These are phyloP conservation scores for Melanotaenia boesemani DNA, from an alignment of 2,797 vertebrate genomes.

Conservation along the genomic window DNA sequence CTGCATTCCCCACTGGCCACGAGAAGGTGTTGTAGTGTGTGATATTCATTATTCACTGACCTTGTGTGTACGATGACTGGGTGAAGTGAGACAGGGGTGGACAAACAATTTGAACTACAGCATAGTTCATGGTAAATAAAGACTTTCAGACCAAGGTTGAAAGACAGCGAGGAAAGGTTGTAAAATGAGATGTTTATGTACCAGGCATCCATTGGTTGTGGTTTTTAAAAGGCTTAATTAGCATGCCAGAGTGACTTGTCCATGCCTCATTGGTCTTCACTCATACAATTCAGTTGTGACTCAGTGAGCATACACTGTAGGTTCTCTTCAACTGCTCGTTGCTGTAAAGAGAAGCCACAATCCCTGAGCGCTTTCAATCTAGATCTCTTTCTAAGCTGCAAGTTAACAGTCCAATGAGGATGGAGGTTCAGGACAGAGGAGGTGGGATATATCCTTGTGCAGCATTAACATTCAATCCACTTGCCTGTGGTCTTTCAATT, in stretches of 20 bases:
- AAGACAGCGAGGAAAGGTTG: constrained; percentile 9
- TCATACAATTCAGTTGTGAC: constrained; percentile 60
- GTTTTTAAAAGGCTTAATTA: constrained; percentile 65
- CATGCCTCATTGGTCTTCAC: constrained; percentile 66
- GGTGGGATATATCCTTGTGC: constrained; percentile 56
- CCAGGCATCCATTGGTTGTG: constrained; percentile 45
- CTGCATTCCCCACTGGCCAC: constrained; percentile 42
- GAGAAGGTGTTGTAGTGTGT: constrained; percentile 50
- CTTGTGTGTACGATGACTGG: constrained; percentile 48
- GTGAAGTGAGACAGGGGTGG: constrained; percentile 48
- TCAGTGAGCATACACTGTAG: constrained; percentile 65
- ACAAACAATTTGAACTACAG: constrained; percentile 38
- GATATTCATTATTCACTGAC: constrained; percentile 58
- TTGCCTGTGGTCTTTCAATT: constrained; percentile 80
- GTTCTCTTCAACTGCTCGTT: constrained; percentile 54
- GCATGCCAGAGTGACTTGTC: constrained; percentile 56
- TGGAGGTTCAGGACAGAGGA: constrained; percentile 34
- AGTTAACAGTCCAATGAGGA: constrained; percentile 50
- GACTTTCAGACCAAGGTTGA: constrained; percentile 53
- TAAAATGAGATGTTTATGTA: constrained; percentile 48
- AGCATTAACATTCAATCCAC: constrained; percentile 75
- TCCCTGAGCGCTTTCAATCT: constrained; percentile 67
- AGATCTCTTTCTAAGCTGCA: constrained; percentile 55
- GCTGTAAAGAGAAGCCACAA: constrained; percentile 70
- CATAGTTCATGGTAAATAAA: constrained; percentile 24